These are phyloP conservation scores for Bufo bufo DNA, from an alignment of 2,113 vertebrate species.

Conservation along the genomic window DNA sequence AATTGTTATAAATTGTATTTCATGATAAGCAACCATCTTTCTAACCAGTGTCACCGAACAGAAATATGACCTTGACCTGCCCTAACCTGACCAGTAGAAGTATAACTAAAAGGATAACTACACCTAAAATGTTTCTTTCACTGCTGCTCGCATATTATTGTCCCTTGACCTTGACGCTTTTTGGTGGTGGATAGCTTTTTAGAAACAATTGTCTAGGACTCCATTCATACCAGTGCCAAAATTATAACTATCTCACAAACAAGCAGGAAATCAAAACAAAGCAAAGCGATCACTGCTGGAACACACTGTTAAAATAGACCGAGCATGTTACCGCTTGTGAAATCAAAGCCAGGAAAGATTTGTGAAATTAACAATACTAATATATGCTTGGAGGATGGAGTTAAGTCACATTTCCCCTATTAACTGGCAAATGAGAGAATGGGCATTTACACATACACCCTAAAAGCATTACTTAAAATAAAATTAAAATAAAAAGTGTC, in stretches of 20 bases:
- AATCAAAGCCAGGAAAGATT: slow-evolving; percentile 11
- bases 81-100: not conserved
- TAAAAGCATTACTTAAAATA: not conserved
- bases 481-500: too few relatives aligned
- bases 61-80: not conserved
- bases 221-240: slow-evolving; percentile 19
- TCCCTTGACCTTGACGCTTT: not conserved
- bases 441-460: not conserved
- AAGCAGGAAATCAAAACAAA: slow-evolving; percentile 21
- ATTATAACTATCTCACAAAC: not conserved
- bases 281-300: not conserved
- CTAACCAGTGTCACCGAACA: not conserved
- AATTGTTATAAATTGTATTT: not conserved
- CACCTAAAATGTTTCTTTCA: not conserved
- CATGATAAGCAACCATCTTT: not conserved
- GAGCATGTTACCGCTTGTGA: not conserved
- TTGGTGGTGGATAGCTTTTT: not conserved
- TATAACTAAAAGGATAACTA: not conserved
- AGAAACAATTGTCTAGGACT: not conserved
- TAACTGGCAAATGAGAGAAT: not conserved
- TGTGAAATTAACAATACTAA: not conserved
- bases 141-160: not conserved
- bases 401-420: not conserved
- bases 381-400: not conserved
- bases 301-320: not conserved